Evolutionary conservation across 2,113 vertebrate genomes (phyloP).

Genomic region (Gorsachius goisagi): DNA sequence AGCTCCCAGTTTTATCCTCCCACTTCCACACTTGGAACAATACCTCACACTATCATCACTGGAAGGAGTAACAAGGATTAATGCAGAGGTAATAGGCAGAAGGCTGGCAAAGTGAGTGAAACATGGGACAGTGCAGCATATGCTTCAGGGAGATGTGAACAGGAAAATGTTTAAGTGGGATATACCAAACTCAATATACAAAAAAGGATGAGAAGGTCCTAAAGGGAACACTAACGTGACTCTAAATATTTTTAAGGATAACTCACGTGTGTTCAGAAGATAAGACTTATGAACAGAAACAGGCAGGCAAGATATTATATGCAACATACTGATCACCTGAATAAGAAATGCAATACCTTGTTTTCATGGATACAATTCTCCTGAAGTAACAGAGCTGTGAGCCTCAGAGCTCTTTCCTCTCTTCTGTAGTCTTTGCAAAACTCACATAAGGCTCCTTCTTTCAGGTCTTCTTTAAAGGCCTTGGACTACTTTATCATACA

Average conservation of each 20-base stretch:
- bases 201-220: not conserved
- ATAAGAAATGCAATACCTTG: not conserved
- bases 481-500: not conserved
- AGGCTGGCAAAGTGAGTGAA: not conserved
- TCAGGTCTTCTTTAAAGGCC: not conserved
- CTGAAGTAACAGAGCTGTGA: not conserved
- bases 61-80: not conserved
- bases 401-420: not conserved
- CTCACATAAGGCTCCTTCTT: not conserved
- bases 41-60: not conserved
- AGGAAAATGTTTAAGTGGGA: too few species aligned
- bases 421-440: not conserved
- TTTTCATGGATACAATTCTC: not conserved
- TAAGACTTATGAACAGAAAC: not conserved
- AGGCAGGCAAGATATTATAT: not conserved
- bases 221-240: not conserved
- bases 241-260: not conserved
- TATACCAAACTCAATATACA: not conserved
- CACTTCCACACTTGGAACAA: not conserved
- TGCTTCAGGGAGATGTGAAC: not conserved
- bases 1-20: not conserved
- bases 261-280: not conserved
- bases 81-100: not conserved
- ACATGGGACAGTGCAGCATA: not conserved
- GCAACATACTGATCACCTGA: not conserved